A percentile compares a stretch with the other conserved stretches of the same genome.
Evolutionary conservation across 2,888 invertebrate species (phyloP).

Genomic region (Lapara coniferarum): DNA sequence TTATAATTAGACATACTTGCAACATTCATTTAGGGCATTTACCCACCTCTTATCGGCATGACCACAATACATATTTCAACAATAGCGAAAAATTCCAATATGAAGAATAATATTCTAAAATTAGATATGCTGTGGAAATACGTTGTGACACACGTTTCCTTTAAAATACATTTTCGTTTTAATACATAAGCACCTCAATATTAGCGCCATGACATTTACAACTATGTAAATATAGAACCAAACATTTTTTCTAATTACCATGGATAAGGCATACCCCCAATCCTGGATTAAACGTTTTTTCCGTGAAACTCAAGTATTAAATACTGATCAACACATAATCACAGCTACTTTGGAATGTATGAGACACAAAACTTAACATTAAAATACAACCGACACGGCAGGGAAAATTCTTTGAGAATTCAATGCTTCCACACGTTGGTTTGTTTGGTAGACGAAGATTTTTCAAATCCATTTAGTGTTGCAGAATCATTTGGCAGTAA

Average conservation of each 20-base stretch:
- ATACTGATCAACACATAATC: conserved; percentile 18
- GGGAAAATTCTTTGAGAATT: conserved; percentile 8
- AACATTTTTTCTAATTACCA: too few species aligned
- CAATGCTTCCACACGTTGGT: not conserved
- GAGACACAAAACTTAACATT: not conserved
- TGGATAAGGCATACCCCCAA: not conserved
- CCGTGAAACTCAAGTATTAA: conserved; percentile 7
- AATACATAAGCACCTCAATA: conserved; percentile 7
- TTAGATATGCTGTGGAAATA: not conserved
- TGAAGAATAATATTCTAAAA: not conserved
- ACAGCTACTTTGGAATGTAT: conserved; percentile 24
- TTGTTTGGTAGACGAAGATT: not conserved
- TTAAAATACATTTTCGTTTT: conserved; percentile 10
- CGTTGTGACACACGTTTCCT: not conserved
- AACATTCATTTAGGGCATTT: conserved; percentile 1
- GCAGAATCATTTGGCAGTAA: conserved; percentile 78
- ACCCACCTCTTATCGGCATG: not conserved
- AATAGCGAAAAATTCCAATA: not conserved
- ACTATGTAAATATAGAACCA: too few species aligned
- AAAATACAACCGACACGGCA: not conserved
- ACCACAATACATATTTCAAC: not conserved
- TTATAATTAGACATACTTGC: not conserved
- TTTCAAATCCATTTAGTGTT: conserved; percentile 58
- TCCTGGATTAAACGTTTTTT: not conserved
- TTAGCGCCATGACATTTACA: conserved; percentile 1